Conservation (phyloP, 2,888 invertebrate species). For the Chesias legatella region DNA sequence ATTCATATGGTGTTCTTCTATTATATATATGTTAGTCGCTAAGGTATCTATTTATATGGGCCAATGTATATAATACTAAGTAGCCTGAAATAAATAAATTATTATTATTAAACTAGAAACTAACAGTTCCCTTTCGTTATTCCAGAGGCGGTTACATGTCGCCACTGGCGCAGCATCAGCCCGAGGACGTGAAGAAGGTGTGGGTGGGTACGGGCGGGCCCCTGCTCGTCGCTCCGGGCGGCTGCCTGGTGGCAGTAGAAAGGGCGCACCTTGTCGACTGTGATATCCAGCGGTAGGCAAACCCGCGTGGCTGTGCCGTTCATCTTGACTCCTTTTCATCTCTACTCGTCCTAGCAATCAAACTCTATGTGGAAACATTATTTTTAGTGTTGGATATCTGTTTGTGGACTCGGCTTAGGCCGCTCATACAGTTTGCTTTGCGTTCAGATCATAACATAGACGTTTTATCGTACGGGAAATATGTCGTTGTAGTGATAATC, state of each 20-base stretch:
- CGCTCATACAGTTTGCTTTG: too few species aligned
- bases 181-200: constrained; percentile 72
- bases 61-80: too few species aligned
- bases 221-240: constrained; percentile 61
- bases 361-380: too few species aligned
- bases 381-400: too few species aligned
- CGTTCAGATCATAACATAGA: too few species aligned
- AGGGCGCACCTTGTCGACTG: constrained; percentile 68
- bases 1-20: too few species aligned
- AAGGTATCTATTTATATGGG: too few species aligned
- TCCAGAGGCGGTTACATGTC: constrained; percentile 74
- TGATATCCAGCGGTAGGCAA: constrained; percentile 72
- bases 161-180: constrained; percentile 54
- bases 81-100: too few species aligned
- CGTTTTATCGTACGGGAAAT: too few species aligned
- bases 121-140: constrained; percentile 20
- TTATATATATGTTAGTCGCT: not conserved
- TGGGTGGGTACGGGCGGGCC: constrained; percentile 67
- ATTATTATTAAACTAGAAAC: not conserved
- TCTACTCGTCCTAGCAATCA: too few species aligned
- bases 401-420: too few species aligned
- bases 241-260: constrained; percentile 69
- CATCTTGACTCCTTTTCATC: not conserved
- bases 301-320: constrained; percentile 56
- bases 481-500: too few species aligned